These are phyloP conservation scores for Himalopsyche kuldschensis DNA, from an alignment of 2,888 invertebrate genomes.

Conservation along the genomic window DNA sequence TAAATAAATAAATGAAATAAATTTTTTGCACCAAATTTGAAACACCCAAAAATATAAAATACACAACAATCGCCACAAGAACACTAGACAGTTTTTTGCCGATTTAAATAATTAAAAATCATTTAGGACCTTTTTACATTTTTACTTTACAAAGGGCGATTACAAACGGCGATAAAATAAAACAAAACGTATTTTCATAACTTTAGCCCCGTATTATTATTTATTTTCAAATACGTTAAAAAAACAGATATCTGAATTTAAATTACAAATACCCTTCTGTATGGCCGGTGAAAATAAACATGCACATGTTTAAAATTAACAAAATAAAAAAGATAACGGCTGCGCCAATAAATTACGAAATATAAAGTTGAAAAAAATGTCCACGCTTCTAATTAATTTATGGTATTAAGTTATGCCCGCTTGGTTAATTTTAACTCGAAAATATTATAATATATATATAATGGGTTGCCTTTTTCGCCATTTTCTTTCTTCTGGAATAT, in stretches of 20 bases:
- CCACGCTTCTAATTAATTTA: slow-evolving; percentile 60
- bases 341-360: slow-evolving; percentile 36
- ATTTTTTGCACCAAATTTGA: no score
- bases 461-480: background rate
- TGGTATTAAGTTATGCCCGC: slow-evolving; percentile 44
- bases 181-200: slow-evolving; percentile 17
- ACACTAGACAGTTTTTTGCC: background rate
- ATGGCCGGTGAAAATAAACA: slow-evolving; percentile 27
- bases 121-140: slow-evolving; percentile 17
- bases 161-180: slow-evolving; percentile 9
- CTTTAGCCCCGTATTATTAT: slow-evolving; percentile 20
- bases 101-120: slow-evolving; percentile 29
- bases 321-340: slow-evolving; percentile 20
- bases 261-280: slow-evolving; percentile 36
- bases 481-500: background rate
- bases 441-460: slow-evolving; percentile 34
- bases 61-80: slow-evolving; percentile 4
- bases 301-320: slow-evolving; percentile 31
- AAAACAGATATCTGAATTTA: slow-evolving; percentile 37
- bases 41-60: no score
- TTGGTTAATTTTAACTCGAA: slow-evolving; percentile 38
- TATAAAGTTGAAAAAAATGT: slow-evolving; percentile 50
- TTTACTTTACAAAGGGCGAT: slow-evolving; percentile 2
- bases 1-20: no score
- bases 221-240: slow-evolving; percentile 27